phyloP scores from a whole-genome alignment of 2,888 invertebrate species.

The Plebejus argus region DNA sequence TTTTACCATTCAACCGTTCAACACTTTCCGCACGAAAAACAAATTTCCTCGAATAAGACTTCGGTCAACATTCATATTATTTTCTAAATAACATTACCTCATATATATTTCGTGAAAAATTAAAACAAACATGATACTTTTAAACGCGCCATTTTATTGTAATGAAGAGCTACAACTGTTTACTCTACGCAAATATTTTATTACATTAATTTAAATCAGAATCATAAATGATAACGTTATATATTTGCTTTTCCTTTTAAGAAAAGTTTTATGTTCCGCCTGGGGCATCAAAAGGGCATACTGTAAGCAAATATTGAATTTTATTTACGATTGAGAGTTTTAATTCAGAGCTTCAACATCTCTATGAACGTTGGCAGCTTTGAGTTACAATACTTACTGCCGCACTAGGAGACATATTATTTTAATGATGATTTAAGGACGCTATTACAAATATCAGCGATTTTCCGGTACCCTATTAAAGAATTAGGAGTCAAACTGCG shows the following conservation, averaged over 20 bases:
- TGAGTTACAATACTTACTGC: not conserved
- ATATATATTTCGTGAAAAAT: not conserved
- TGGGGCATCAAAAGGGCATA: not conserved
- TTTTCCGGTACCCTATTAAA: too few relatives aligned
- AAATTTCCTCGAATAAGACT: not conserved
- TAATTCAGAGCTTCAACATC: not conserved
- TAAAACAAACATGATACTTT: not conserved
- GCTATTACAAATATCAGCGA: too few relatives aligned
- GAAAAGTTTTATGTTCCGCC: not conserved
- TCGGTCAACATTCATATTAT: not conserved
- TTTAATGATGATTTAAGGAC: too few relatives aligned
- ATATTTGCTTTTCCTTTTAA: slow-evolving; percentile 8
- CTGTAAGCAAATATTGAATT: not conserved
- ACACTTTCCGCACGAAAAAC: not conserved
- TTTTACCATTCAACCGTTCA: not conserved
- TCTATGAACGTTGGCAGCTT: not conserved
- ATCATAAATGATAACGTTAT: not conserved
- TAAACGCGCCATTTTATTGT: not conserved
- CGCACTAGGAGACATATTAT: too few relatives aligned
- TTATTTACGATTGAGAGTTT: not conserved
- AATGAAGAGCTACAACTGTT: not conserved
- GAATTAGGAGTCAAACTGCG: too few relatives aligned
- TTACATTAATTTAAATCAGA: not conserved
- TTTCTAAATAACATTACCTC: not conserved
- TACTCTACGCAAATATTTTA: not conserved